Evolutionary conservation across 2,888 invertebrate genomes (phyloP), one percentile per base, ranked within the genome.

Genomic region (Heliconius cydno): DNA sequence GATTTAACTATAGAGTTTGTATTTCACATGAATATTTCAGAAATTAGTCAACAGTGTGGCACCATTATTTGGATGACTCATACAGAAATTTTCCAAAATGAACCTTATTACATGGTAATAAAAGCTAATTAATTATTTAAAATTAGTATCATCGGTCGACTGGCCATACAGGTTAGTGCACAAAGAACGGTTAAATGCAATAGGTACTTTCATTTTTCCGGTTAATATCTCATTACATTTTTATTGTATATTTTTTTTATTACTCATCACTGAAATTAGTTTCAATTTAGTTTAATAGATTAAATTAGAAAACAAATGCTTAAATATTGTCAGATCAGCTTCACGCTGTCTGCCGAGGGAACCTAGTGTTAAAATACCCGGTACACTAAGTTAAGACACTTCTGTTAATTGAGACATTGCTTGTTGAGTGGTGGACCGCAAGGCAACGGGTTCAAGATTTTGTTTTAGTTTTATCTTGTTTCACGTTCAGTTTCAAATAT

Each of bases 101-200:
- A 68, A 77, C 83, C 72, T 78, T 84, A 84, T 74, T 25, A 2
- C 74, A 1, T 70, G 60, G 79, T 28, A 78, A 79, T 84, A 84
- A 68, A 78, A 63, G 38, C 60, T 71, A 78, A 76, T 41, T 67
- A 71, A 79, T 72, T 52, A 71, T 66, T 75, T 70, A 67, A 78
- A 77, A 76, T 80, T 76, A 78, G 85, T 85, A 85, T 85, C 83
- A 84, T 85, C 86, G 88, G 86, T 79, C 81, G 83, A 83, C 57
- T 83, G 86, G 82, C 73, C 83, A 88, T 85, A 80, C 84, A 88
- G 89, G 90, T 83, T 87, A 83, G 73, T 74, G 81, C 73, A 87
- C 87, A 87, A 84, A 86, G 86, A 85, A 87, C 89, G 88, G 86
- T 85, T 87, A 86, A 57, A 72, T 72, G 57, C 72, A 72, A 12